Conservation (phyloP, 2,113 vertebrate species). For the Campylomormyrus numenius region DNA sequence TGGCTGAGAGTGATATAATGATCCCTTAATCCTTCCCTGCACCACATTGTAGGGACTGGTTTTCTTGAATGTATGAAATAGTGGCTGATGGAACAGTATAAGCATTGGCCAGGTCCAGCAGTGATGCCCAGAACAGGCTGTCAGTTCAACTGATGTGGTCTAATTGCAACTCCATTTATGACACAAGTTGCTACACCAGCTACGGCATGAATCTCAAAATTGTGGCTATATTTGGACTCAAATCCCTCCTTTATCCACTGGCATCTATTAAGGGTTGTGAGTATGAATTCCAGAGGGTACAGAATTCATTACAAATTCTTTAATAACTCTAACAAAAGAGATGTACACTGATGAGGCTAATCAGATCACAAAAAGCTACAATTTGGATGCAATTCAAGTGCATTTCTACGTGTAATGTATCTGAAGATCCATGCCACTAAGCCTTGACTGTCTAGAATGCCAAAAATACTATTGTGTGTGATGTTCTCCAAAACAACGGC, state of each 20-base stretch:
- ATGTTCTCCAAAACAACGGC: neutral
- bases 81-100: neutral
- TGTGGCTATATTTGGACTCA: neutral
- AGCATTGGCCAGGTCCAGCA: neutral
- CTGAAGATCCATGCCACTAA: neutral
- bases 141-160: neutral
- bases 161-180: neutral
- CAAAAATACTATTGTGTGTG: slow-evolving; percentile 6
- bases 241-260: slow-evolving; percentile 4
- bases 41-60: neutral
- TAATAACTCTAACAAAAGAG: slow-evolving; percentile 9
- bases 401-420: slow-evolving; percentile 29
- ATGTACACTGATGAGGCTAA: neutral
- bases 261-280: neutral
- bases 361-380: slow-evolving; percentile 12
- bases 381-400: slow-evolving; percentile 22
- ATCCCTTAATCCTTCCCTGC: neutral
- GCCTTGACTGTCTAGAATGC: neutral
- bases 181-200: neutral
- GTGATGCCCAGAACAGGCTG: neutral
- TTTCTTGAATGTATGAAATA: neutral
- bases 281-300: neutral
- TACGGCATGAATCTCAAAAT: neutral
- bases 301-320: slow-evolving; percentile 7
- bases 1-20: neutral